Base-by-base conservation (phyloP, 2,797 vertebrate genomes). In the Platyrinchus mystaceus region DNA sequence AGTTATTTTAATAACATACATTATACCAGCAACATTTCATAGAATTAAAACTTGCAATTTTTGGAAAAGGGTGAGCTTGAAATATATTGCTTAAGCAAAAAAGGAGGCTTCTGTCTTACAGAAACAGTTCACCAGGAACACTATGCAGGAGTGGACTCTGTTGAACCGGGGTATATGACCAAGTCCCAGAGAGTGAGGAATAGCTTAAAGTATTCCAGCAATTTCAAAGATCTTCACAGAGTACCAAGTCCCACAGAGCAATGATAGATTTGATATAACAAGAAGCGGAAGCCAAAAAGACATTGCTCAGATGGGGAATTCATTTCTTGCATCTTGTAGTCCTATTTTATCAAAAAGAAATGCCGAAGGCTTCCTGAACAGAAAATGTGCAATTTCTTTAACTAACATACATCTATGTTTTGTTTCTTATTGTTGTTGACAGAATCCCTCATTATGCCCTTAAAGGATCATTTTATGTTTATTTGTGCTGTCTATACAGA, bases 391-490 rank as follows among this genome's bases (percentile, higher is more conserved):
- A 27, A 50, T 89, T 96, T 92, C 75, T 93, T 95, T 87, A 84
- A 66, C 41, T 55, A 94, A 64, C 49, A 83, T 64, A 90, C 39
- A 87, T 85, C 56, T 93, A 20, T 63, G 71, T 23, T 73, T 90
- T 59, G 70, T 85, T 94, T 94, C 81, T 85, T 90, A 94, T 86
- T 84, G 63, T 90, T 96, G 78, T 84, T 95, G 94, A 92, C 79
- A 95, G 81, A 92, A 82, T 43, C 52, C 69, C 97, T 95, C 89
- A 94, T 95, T 96, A 95, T 81, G 83, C 85, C 87, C 93, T 94
- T 94, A 95, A 94, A 96, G 67, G 87, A 95, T 94, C 47, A 81
- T 95, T 95, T 97, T 84, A 96, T 94, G 88, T 84, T 96, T 95
- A 96, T 96, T 94, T 94, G 79, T 92, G 89, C 69, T 91, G 78